Evolutionary conservation across 1,140 invertebrate genomes (phyloP), one percentile per base, ranked within the genome.

Genomic region (Uloborus diversus): DNA sequence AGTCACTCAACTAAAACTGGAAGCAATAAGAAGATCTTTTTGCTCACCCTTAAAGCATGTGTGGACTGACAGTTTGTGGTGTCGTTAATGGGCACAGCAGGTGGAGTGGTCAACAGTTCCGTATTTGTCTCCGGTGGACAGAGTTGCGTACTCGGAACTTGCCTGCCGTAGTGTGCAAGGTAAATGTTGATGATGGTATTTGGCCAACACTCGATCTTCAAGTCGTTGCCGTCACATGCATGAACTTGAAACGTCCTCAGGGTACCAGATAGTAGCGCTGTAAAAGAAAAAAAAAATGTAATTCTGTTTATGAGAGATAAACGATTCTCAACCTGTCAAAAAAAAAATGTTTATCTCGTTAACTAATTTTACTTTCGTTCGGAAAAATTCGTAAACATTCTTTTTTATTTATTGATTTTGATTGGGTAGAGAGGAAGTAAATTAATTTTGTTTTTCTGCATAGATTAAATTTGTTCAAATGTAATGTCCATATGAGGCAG

Each of bases 151-250:
- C 69, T 73, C 42, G 80, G 79, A 14, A 82, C 68, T 25, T 70
- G 79, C 11, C 81, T 65, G 7, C 88, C 88, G 82, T 88, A 89
- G 70, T 92, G 90, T 1, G 94, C 94, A 81, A 95, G 88, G 84
- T 95, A 92, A 73, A 97, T 93, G 76, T 92, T 93, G 82, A 97
- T 95, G 76, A 93, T 92, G 2, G 95, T 97, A 37, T 93, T 93
- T 4, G 91, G 87, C 14, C 94, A 94, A 88, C 96, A 97, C 80
- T 91, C 91, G 51, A 97, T 89, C 25, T 90, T 91, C 85, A 97
- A 91, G 84, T 91, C 89, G 84, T 96, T 92, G 66, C 94, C 93
- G 85, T 96, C 94, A 86, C 96, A 97, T 3, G 93, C 92, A 4
- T 92, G 93, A 82, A 92, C 90, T 86, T 96, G 94, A 87, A 94